Percentiles rank a stretch among this genome's conserved stretches.
These are phyloP conservation scores for Limenitis camilla DNA, from an alignment of 2,888 invertebrate genomes.

Conservation along the genomic window DNA sequence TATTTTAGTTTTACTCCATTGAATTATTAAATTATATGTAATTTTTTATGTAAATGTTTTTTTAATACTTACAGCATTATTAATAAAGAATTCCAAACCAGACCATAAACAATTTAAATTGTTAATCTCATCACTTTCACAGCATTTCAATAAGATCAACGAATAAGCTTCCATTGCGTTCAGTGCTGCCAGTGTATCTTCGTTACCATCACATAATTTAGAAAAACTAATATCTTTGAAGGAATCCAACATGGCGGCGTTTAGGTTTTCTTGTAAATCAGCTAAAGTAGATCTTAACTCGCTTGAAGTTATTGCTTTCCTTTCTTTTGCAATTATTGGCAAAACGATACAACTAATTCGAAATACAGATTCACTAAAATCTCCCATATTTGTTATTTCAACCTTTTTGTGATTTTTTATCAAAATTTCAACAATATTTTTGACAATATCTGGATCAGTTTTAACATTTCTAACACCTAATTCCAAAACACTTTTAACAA, in stretches of 20 bases:
- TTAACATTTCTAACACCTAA: slow-evolving; percentile 58
- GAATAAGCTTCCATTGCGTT: slow-evolving; percentile 63
- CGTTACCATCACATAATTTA: slow-evolving; percentile 37
- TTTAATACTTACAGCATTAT: slow-evolving; percentile 61
- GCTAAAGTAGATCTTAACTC: slow-evolving; percentile 56
- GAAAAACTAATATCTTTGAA: slow-evolving; percentile 55
- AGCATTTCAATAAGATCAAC: slow-evolving; percentile 55
- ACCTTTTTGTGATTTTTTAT: slow-evolving; percentile 39
- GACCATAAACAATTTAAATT: slow-evolving; percentile 55
- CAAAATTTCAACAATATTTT: slow-evolving; percentile 50
- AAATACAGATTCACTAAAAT: slow-evolving; percentile 52
- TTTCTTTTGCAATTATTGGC: slow-evolving; percentile 60
- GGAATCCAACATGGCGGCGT: slow-evolving; percentile 46
- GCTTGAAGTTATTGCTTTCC: slow-evolving; percentile 51
- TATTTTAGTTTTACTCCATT: too few relatives aligned
- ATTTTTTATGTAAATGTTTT: too few relatives aligned
- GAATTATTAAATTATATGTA: too few relatives aligned
- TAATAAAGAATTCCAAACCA: slow-evolving; percentile 52
- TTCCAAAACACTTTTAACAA: slow-evolving; percentile 52
- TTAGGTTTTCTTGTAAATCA: slow-evolving; percentile 58
- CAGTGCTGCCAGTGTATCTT: slow-evolving; percentile 45
- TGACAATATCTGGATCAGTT: slow-evolving; percentile 51
- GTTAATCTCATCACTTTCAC: slow-evolving; percentile 50
- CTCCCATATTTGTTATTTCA: slow-evolving; percentile 37
- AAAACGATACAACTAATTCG: slow-evolving; percentile 58